Evolutionary conservation across 2,888 invertebrate species (phyloP), one percentile per base, ranked within the genome.

Genomic region (Nomada flava): DNA sequence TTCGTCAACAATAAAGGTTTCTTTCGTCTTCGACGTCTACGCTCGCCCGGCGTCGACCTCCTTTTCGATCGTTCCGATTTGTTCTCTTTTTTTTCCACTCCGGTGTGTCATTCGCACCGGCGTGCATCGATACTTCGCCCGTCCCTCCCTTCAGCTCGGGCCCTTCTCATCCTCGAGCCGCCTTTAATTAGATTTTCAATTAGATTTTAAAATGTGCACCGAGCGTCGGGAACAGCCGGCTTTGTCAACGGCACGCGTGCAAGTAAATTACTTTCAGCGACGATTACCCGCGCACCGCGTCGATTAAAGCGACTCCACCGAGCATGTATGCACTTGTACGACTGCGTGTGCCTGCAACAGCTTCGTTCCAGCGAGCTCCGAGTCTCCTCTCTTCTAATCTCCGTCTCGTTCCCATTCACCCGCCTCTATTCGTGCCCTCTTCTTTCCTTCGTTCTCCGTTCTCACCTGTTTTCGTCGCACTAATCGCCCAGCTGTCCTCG

Each of bases 151-250:
- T 18, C 18, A 13, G 20, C 26, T 15, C 50, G 55, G 42, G n/a
- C 23, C 44, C 52, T 59, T 29, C 44, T 62, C 26, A 1, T 23
- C 18, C 20, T 42, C 26, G 67, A 59, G 26, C 57, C 59, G 44
- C 50, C 36, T 81, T 74, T 89, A 90, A 90, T 90, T 88, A 90
- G 89, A 89, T 90, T 89, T 64, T 64, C 71, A 89, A 90, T 89
- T 89, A 90, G 87, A 90, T 89, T 89, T 89, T 87, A 89, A 90
- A 90, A 90, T 85, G 89, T 85, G 81, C 86, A 85, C 84, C 86
- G 75, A 84, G 86, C 84, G 86, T 84, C 80, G 82, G 81, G 75
- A 83, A 69, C 86, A 80, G 75, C 82, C 76, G 83, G 89, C 84
- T 90, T 89, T 88, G 88, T 88, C 86, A 83, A 77, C 82, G 83